A percentile compares a stretch with the other conserved stretches of the same genome.
phyloP scores from a whole-genome alignment of 2,113 vertebrate species.

The Pelodiscus sinensis region DNA sequence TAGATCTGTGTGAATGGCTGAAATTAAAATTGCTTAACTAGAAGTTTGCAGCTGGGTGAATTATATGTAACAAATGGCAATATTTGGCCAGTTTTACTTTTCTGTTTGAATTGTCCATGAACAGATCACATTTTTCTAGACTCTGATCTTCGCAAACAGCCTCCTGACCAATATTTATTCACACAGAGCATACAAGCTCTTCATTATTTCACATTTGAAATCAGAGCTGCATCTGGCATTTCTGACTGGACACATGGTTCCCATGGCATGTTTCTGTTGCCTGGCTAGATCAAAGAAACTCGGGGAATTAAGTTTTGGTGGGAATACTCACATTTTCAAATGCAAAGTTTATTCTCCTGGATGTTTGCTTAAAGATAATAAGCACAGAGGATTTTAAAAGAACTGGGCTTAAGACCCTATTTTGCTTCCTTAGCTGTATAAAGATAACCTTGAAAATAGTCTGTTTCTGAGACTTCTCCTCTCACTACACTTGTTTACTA shows the following conservation, averaged over 20 bases:
- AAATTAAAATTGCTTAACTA: neutral
- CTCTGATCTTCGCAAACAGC: neutral
- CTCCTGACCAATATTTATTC: neutral
- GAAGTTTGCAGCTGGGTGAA: neutral
- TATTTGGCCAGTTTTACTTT: neutral
- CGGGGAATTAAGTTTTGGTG: neutral
- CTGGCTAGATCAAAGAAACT: neutral
- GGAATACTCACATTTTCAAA: neutral
- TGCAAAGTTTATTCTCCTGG: neutral
- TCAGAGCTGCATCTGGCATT: neutral
- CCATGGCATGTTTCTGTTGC: neutral
- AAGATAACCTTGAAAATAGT: neutral
- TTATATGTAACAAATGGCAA: neutral
- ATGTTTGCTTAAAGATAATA: neutral
- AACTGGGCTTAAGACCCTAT: neutral
- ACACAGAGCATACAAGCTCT: neutral
- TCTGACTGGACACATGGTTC: neutral
- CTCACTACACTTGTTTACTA: neutral
- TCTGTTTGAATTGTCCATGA: neutral
- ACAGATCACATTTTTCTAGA: slow-evolving; percentile 1
- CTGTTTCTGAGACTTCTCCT: neutral
- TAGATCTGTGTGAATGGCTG: neutral
- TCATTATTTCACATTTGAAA: neutral
- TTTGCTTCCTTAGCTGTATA: neutral
- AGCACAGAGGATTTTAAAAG: neutral